A percentile compares a stretch with the other conserved stretches of the same genome.
These are phyloP conservation scores for Petrocephalus schoutedeni DNA, from an alignment of 2,797 vertebrate species.

Conservation along the genomic window DNA sequence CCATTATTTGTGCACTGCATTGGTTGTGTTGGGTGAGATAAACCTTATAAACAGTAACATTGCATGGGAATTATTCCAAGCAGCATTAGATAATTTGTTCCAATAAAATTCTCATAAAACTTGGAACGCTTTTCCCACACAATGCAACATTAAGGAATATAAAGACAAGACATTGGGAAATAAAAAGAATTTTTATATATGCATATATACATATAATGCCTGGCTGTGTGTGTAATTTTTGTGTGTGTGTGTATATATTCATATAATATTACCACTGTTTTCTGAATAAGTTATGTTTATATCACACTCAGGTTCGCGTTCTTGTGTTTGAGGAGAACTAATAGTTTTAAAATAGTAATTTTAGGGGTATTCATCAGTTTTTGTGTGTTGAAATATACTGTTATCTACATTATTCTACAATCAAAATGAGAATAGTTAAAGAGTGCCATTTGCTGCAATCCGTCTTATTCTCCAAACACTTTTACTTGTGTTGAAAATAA, in stretches of 20 bases:
- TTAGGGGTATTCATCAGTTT: background rate
- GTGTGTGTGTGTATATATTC: background rate
- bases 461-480: background rate
- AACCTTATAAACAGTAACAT: background rate
- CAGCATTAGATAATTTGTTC: background rate
- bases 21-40: background rate
- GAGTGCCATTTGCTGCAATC: background rate
- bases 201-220: background rate
- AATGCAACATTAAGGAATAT: slow-evolving; percentile 1
- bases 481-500: background rate
- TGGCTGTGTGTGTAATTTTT: background rate
- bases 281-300: background rate
- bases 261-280: background rate
- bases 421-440: background rate
- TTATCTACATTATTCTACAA: background rate
- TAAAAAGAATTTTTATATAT: background rate
- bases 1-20: background rate
- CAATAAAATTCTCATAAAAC: background rate
- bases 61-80: background rate
- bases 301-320: background rate
- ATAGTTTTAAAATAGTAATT: background rate
- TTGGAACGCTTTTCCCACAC: background rate
- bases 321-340: background rate
- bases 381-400: background rate
- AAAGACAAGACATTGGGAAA: background rate